A percentile compares a stretch with the other conserved stretches of the same genome.
Evolutionary conservation across 2,888 invertebrate species (phyloP).

Genomic region (Rhodophaea formosa): DNA sequence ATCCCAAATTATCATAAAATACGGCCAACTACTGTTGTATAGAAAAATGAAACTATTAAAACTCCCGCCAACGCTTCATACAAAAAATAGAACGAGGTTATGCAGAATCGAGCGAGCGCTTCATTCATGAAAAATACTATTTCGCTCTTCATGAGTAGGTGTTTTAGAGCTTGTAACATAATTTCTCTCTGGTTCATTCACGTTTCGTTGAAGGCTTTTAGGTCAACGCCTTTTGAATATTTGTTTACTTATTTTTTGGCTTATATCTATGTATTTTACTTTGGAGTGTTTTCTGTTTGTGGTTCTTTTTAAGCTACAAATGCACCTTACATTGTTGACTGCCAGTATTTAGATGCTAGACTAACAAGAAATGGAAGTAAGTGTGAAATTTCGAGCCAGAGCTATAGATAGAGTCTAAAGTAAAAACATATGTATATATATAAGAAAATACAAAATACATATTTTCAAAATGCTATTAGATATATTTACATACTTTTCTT

Average conservation of each 20-base stretch:
- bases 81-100: conserved; percentile 38
- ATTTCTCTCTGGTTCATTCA: conserved; percentile 3
- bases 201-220: not conserved
- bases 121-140: conserved; percentile 21
- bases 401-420: too few relatives aligned
- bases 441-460: too few relatives aligned
- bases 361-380: too few relatives aligned
- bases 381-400: too few relatives aligned
- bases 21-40: conserved; percentile 25
- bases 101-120: conserved; percentile 28
- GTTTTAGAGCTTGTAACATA: not conserved
- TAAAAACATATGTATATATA: too few relatives aligned
- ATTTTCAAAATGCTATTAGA: too few relatives aligned
- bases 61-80: conserved; percentile 33
- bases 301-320: not conserved
- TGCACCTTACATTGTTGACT: too few relatives aligned
- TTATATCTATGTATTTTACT: not conserved
- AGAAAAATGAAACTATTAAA: conserved; percentile 17
- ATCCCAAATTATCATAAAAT: conserved; percentile 23
- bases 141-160: not conserved
- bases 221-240: not conserved
- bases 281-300: too few relatives aligned
- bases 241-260: not conserved
- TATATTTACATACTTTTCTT: too few relatives aligned
- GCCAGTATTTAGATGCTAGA: too few relatives aligned